These are phyloP conservation scores for Eulacestoma nigropectus DNA, from an alignment of 2,113 vertebrate species.

Conservation along the genomic window DNA sequence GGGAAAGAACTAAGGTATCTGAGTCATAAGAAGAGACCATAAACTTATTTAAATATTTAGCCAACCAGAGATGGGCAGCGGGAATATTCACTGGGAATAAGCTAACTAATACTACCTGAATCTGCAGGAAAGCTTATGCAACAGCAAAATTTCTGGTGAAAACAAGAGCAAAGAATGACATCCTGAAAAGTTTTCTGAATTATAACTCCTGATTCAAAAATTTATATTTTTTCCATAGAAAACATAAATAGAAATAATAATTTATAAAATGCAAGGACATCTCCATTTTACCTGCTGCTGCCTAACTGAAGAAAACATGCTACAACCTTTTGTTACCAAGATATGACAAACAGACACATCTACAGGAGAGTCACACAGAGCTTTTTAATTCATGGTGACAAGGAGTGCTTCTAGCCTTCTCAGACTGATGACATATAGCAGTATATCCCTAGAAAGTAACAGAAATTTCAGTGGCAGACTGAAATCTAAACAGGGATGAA, in stretches of 20 bases:
- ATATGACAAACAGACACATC: neutral
- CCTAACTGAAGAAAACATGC: neutral
- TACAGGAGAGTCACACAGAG: neutral
- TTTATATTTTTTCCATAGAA: neutral
- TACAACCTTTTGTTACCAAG: neutral
- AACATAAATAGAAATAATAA: neutral
- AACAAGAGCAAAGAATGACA: neutral
- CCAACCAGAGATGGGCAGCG: neutral
- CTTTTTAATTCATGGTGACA: neutral
- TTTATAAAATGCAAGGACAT: neutral
- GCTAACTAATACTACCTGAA: neutral
- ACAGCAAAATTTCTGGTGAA: neutral
- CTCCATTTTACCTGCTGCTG: neutral
- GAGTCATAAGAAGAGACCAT: neutral
- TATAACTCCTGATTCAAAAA: neutral
- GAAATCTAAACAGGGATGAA: neutral
- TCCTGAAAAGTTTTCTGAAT: neutral
- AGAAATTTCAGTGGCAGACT: neutral
- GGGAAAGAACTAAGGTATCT: neutral
- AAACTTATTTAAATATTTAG: slow-evolving; percentile 26
- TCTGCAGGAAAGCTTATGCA: neutral
- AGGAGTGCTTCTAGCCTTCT: neutral
- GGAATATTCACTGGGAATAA: neutral
- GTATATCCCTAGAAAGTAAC: neutral
- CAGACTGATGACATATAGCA: neutral